Conservation (phyloP, 2,113 vertebrate species). For the Butorides virescens region DNA sequence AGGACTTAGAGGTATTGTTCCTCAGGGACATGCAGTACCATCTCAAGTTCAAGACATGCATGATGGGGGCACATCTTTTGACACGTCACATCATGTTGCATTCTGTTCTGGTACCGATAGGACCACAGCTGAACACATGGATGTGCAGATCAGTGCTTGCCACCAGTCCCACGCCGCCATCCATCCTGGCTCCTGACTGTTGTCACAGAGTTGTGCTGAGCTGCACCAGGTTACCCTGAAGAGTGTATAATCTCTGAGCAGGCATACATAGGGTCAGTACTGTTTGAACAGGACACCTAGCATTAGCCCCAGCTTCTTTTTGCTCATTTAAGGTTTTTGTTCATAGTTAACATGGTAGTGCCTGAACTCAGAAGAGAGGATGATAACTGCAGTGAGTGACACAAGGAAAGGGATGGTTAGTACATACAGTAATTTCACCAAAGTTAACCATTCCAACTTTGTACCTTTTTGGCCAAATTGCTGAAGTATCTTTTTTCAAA, state of each 20-base stretch:
- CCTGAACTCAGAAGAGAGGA: background rate
- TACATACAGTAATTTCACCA: background rate
- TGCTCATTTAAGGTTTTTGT: accelerated
- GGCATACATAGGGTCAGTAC: background rate
- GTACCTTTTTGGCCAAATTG: background rate
- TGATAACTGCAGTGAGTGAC: background rate
- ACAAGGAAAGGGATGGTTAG: background rate
- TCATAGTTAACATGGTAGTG: background rate
- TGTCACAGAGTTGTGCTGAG: background rate
- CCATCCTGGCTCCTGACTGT: background rate
- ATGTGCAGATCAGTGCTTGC: background rate
- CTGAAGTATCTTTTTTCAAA: background rate
- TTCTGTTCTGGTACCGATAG: background rate
- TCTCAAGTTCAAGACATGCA: background rate
- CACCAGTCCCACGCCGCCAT: background rate
- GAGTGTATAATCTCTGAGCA: background rate
- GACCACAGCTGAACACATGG: accelerated
- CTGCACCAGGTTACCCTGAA: background rate
- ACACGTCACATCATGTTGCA: accelerated
- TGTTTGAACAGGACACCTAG: background rate
- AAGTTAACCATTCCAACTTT: background rate
- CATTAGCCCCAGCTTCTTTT: background rate
- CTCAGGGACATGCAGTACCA: background rate
- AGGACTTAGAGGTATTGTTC: background rate
- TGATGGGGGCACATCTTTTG: background rate